Percentiles rank a stretch among this genome's conserved stretches.
Evolutionary conservation across 1,140 invertebrate genomes (phyloP).

Genomic region (Andricus grossulariae): DNA sequence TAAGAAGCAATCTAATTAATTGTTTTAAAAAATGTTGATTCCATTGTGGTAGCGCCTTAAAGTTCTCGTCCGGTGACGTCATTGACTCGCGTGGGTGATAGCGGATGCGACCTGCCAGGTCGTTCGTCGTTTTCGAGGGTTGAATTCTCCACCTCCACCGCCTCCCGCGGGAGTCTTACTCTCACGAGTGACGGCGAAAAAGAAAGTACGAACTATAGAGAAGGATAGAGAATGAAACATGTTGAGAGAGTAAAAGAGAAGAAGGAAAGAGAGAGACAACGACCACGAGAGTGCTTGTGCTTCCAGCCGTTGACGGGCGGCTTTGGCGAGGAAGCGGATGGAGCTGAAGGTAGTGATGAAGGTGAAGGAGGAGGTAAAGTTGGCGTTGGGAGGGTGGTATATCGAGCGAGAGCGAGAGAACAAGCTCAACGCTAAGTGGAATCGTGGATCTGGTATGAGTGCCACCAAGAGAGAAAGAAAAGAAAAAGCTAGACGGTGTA

Average conservation of each 20-base stretch:
- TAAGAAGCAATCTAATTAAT: too few species aligned
- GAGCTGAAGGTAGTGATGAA: neutral
- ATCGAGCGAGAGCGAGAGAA: slow-evolving; percentile 10
- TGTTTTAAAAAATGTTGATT: too few species aligned
- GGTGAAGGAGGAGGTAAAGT: slow-evolving; percentile 29
- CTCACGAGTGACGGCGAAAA: slow-evolving; percentile 33
- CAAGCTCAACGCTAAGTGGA: neutral
- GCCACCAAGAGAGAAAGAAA: too few species aligned
- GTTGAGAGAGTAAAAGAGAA: too few species aligned
- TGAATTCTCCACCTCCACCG: slow-evolving; percentile 37
- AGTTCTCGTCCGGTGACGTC: slow-evolving; percentile 45
- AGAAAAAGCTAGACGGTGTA: too few species aligned
- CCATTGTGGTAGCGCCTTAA: slow-evolving; percentile 41
- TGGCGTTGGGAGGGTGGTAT: slow-evolving; percentile 4
- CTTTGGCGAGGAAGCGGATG: slow-evolving; percentile 12
- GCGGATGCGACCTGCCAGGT: slow-evolving; percentile 44
- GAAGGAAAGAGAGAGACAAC: neutral
- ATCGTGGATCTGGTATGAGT: neutral
- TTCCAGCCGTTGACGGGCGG: slow-evolving; percentile 15
- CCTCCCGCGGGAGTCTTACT: slow-evolving; percentile 27
- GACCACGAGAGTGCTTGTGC: slow-evolving; percentile 27
- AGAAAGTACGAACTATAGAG: slow-evolving; percentile 32
- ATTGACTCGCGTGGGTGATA: slow-evolving; percentile 54
- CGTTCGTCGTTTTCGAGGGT: slow-evolving; percentile 43
- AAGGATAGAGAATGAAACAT: slow-evolving; percentile 24